phyloP scores from a whole-genome alignment of 2,797 vertebrate species.

The Hozukius guyotensis region DNA sequence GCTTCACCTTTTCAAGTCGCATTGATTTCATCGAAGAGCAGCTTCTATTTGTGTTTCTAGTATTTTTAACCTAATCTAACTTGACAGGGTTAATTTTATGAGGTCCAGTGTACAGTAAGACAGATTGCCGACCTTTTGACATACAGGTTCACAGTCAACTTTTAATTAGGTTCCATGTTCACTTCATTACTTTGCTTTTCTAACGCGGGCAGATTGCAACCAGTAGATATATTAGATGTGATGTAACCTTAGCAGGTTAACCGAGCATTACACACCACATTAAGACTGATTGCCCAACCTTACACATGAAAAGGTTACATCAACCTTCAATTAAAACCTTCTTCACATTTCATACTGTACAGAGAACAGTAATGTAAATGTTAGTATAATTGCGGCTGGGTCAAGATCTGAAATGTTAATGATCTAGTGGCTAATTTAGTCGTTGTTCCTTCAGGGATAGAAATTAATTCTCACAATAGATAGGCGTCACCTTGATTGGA shows the following conservation, averaged over 20 bases:
- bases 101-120: slow-evolving; percentile 55
- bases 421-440: slow-evolving; percentile 68
- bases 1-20: slow-evolving; percentile 40
- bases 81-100: slow-evolving; percentile 77
- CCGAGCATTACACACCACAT: slow-evolving; percentile 64
- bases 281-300: slow-evolving; percentile 77
- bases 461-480: slow-evolving; percentile 74
- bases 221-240: slow-evolving; percentile 64
- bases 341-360: slow-evolving; percentile 39
- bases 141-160: slow-evolving; percentile 58
- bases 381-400: slow-evolving; percentile 45
- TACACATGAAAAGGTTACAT: slow-evolving; percentile 75
- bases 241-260: slow-evolving; percentile 80
- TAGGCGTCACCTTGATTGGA: slow-evolving; percentile 59
- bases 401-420: slow-evolving; percentile 64
- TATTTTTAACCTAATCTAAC: slow-evolving; percentile 60
- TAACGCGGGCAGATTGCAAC: slow-evolving; percentile 54
- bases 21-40: slow-evolving; percentile 25
- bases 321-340: slow-evolving; percentile 78
- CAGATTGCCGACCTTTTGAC: slow-evolving; percentile 69
- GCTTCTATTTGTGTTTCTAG: slow-evolving; percentile 25
- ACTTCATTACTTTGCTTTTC: slow-evolving; percentile 71
- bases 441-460: slow-evolving; percentile 69
- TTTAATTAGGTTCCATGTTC: slow-evolving; percentile 70
- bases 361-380: slow-evolving; percentile 47